Evolutionary conservation across 2,888 invertebrate species (phyloP), one percentile per base, ranked within the genome.

Genomic region (Stegana nigrithorax): DNA sequence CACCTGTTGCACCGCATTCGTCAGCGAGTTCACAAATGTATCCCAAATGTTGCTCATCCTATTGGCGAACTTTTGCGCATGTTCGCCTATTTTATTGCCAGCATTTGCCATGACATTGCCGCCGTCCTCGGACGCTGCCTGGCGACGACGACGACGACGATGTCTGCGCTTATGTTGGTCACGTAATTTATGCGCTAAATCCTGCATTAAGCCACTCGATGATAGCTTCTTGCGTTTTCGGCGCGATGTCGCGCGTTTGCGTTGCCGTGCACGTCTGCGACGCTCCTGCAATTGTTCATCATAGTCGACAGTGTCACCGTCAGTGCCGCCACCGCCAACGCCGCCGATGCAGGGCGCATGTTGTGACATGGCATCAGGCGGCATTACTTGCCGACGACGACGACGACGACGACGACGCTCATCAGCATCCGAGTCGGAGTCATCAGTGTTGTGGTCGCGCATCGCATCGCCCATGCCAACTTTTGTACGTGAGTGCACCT

Each of bases 391-490:
- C 19, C 2, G 44, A 7, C 65, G 36, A 1, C 73, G 64, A 5
- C 71, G 65, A 0, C 77, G 71, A 2, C 73, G 60, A 4, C 64
- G 60, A 10, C 64, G 59, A 0, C 69, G 64, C 5, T 81, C 77
- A 10, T 77, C 27, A 10, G 58, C 44, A 4, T 59, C 59, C 8
- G 53, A 53, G 8, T 23, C 25, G 10, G 51, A 59, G 14, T 29
- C 47, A 5, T 55, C 61, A 0, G 3, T 29, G 0, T 29, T 21
- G 2, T 32, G 63, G 3, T 29, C 56, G 1, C 71, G 64, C 51
- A 82, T 72, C 4, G 78, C 80, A 7, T 81, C 67, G 6, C 81
- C 81, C 4, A 66, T 67, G 3, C 77, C 82, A 4, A 66, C 5
- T 0, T 61, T 57, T 0, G 69, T 64, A 27, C 72, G 69, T 2